Evolutionary conservation across 1,140 invertebrate species (phyloP).

Genomic region (Agraylea sexmaculata): DNA sequence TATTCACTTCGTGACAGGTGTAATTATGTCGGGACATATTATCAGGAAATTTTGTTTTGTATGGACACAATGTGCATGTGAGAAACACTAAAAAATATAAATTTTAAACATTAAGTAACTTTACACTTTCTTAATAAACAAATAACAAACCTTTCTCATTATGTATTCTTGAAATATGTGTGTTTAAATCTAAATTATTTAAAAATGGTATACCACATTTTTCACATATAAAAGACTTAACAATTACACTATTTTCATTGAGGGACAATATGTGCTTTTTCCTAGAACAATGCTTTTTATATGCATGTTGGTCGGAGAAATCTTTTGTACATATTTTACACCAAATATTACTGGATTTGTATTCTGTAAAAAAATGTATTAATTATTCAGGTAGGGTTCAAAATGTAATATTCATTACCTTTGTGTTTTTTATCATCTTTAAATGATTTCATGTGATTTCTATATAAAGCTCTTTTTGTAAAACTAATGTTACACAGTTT

Average conservation of each 20-base stretch:
- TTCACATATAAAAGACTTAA: constrained; percentile 15
- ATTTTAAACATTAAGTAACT: too few relatives aligned
- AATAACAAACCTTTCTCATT: constrained; percentile 16
- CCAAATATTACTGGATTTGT: constrained; percentile 11
- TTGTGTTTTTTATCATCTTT: constrained; percentile 11
- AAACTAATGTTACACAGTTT: constrained; percentile 5
- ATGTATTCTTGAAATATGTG: constrained; percentile 13
- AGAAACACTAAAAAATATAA: constrained; percentile 12
- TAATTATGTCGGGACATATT: constrained; percentile 15
- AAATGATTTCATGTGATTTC: constrained; percentile 15
- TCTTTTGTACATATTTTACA: constrained; percentile 13
- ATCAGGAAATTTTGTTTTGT: constrained; percentile 7
- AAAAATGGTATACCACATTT: constrained; percentile 16
- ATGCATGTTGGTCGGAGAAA: constrained; percentile 15
- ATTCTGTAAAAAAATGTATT: constrained; percentile 3
- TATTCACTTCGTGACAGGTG: constrained; percentile 4
- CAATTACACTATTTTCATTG: constrained; percentile 4
- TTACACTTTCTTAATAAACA: too few relatives aligned
- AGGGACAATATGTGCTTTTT: constrained; percentile 10
- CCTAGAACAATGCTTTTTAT: constrained; percentile 13
- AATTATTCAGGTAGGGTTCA: not conserved
- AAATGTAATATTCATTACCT: not conserved
- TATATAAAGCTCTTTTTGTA: constrained; percentile 10
- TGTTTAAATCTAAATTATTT: constrained; percentile 9
- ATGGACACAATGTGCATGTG: constrained; percentile 13